phyloP scores from a whole-genome alignment of 2,888 invertebrate genomes.

The Pseudolycoriella hygida region DNA sequence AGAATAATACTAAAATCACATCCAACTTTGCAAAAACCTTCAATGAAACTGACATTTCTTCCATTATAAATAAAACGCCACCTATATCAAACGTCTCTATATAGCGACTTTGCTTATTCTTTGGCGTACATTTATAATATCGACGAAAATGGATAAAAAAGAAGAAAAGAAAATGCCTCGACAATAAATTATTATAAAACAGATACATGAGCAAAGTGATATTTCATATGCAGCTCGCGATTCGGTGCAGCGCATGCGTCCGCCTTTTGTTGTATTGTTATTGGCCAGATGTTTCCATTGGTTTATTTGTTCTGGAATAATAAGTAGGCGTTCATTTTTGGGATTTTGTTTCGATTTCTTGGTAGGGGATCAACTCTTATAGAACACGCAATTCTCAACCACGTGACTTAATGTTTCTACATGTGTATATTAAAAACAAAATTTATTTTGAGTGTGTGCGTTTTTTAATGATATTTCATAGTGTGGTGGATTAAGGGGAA shows the following conservation, averaged over 20 bases:
- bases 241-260: constrained; percentile 1
- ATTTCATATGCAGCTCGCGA: neutral
- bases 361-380: neutral
- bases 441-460: no score
- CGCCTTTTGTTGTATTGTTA: constrained; percentile 3
- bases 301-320: neutral
- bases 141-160: no score
- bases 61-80: constrained; percentile 1
- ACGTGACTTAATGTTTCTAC: neutral
- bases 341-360: neutral
- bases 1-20: neutral
- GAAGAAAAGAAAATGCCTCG: neutral
- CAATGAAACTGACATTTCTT: constrained; percentile 2
- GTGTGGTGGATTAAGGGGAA: no score
- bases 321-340: neutral
- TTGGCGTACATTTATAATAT: no score
- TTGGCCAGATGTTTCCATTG: constrained; percentile 1
- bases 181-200: neutral
- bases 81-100: neutral
- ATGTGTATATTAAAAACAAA: neutral
- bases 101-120: neutral
- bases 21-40: constrained; percentile 1
- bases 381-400: neutral
- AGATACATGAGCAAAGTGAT: neutral
- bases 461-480: no score